Evolutionary conservation across 2,113 vertebrate genomes (phyloP).

Genomic region (Ancistrus triradiatus): DNA sequence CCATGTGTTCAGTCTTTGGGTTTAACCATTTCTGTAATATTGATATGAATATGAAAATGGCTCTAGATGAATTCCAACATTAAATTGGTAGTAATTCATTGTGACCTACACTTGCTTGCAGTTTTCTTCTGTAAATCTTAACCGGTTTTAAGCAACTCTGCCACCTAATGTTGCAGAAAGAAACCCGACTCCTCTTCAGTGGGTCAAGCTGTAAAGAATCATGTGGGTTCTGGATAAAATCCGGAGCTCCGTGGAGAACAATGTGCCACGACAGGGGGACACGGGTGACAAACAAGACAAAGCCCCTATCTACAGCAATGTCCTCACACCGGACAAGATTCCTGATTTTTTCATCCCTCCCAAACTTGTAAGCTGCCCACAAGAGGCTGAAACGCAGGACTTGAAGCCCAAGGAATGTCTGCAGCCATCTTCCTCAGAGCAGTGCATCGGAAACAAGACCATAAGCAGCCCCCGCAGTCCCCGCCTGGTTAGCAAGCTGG

Average conservation of each 20-base stretch:
- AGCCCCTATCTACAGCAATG: conserved; percentile 82
- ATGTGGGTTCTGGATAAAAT: conserved; percentile 96
- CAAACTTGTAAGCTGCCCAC: conserved; percentile 75
- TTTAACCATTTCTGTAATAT: too few relatives aligned
- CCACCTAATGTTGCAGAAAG: conserved; percentile 33
- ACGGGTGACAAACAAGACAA: conserved; percentile 67
- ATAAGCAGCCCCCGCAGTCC: conserved; percentile 72
- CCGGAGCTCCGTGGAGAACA: conserved; percentile 80
- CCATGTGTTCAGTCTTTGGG: too few relatives aligned
- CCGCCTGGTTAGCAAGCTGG: conserved; percentile 72
- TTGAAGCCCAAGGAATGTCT: conserved; percentile 58
- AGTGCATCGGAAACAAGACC: conserved; percentile 67
- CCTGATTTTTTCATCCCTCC: conserved; percentile 96
- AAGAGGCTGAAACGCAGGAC: conserved; percentile 67
- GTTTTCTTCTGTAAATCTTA: too few relatives aligned
- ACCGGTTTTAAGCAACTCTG: too few relatives aligned
- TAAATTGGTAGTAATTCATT: too few relatives aligned
- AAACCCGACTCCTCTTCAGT: background rate
- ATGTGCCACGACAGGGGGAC: conserved; percentile 66
- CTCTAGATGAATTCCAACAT: too few relatives aligned
- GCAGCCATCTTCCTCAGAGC: conserved; percentile 73
- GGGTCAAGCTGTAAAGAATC: conserved; percentile 22
- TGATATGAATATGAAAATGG: too few relatives aligned
- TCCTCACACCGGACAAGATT: conserved; percentile 95
- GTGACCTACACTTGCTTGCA: too few relatives aligned